Base-by-base conservation (phyloP, 2,113 vertebrate genomes). In the Suricata suricatta region DNA sequence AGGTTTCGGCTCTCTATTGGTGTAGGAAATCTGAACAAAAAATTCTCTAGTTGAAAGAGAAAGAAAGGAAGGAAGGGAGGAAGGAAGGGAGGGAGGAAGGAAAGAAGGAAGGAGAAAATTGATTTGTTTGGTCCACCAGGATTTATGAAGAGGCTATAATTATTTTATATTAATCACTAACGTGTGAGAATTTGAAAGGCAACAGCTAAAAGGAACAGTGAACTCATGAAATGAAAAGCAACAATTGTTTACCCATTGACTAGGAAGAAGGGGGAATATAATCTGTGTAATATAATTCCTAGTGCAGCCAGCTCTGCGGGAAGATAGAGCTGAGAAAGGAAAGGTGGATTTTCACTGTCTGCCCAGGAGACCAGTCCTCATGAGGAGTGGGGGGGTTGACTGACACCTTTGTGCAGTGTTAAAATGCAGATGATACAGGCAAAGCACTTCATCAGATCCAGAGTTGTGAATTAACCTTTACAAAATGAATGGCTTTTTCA, bases 381-480 rank as follows among this genome's bases (percentile, higher is more conserved):
- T 31, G 64, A 54, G 57, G 33, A 27, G 57, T 52, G 54, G 38
- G 41, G 38, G 52, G 38, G 14, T 47, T 88, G 79, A 81, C 29
- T 21, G 80, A 64, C 88, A 64, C 23, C 0, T 1, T 0, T 1
- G 3, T 1, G 3, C 9, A 13, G 33, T 66, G 41, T 52, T 95
- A 90, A 81, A 97, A 96, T 60, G 64, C 72, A 96, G 41, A n/a
- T 52, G 90, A 94, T 68, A 11, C 33, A 76, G 11, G 2, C 47
- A 93, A 93, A 97, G 57, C 0, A 0, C 21, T 83, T 94, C 94
- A 91, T 96, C 93, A 98, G 86, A 83, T 4, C 21, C 74, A 77
- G 63, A 64, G 17, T 68, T 76, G 16, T 0, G 80, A 98, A 98
- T 98, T 97, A 98, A 97, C 97, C 86, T 98, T 98, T 97, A 94